These are phyloP conservation scores for Paedocypris sp. DNA, from an alignment of 2,113 vertebrate species.

Conservation along the genomic window DNA sequence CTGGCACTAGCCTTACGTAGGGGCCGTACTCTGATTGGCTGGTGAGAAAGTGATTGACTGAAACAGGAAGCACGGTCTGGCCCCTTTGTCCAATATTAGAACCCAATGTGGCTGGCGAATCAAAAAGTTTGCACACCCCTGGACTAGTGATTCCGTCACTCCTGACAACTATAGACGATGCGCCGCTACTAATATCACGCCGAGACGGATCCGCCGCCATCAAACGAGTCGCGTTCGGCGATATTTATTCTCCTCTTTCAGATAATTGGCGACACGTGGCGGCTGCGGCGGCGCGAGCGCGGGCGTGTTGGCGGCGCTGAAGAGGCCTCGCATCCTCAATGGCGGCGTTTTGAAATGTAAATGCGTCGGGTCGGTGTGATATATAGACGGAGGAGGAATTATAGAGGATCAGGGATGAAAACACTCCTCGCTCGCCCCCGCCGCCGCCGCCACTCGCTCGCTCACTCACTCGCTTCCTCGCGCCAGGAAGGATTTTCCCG, in stretches of 20 bases:
- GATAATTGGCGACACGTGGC: conserved; percentile 45
- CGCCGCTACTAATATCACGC: too few relatives aligned
- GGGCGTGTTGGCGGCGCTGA: neutral
- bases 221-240: conserved; percentile 18
- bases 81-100: too few relatives aligned
- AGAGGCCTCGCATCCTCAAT: conserved; percentile 31
- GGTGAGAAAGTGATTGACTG: too few relatives aligned
- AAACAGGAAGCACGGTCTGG: too few relatives aligned
- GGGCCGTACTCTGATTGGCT: too few relatives aligned
- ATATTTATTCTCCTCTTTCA: conserved; percentile 45
- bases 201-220: conserved; percentile 4
- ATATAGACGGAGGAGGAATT: conserved; percentile 23
- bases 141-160: conserved; percentile 38
- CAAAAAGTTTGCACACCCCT: too few relatives aligned
- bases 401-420: conserved; percentile 32
- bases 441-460: neutral
- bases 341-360: conserved; percentile 48
- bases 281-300: neutral
- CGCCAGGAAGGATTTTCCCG: conserved; percentile 27
- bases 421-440: neutral
- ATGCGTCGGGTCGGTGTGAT: conserved; percentile 37
- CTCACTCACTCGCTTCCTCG: conserved; percentile 3
- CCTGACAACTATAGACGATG: conserved; percentile 40
- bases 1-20: too few relatives aligned
- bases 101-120: too few relatives aligned